Evolutionary conservation across 2,888 invertebrate genomes (phyloP).

Genomic region (Hecatera dysodea): DNA sequence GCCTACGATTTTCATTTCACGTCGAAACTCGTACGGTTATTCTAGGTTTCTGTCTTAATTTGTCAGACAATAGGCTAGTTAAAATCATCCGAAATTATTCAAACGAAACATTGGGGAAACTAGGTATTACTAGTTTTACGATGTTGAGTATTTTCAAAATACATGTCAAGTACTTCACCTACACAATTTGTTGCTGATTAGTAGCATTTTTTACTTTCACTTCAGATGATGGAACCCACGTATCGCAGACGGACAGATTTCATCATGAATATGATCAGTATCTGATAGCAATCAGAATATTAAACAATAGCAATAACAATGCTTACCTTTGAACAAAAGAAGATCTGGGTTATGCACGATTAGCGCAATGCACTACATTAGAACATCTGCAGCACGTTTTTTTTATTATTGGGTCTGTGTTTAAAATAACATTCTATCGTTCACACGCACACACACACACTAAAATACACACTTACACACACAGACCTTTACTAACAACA

Average conservation of each 20-base stretch:
- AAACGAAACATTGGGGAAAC: neutral
- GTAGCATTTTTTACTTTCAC: slow-evolving; percentile 31
- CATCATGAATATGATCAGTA: slow-evolving; percentile 47
- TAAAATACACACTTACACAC: too few relatives aligned
- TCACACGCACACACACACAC: too few relatives aligned
- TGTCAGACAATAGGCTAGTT: neutral
- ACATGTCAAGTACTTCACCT: slow-evolving; percentile 12
- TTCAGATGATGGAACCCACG: slow-evolving; percentile 21
- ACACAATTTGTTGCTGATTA: slow-evolving; percentile 20
- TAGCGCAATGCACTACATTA: slow-evolving; percentile 41
- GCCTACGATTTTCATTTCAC: too few relatives aligned
- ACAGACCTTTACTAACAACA: too few relatives aligned
- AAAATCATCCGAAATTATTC: neutral
- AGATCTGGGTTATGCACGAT: slow-evolving; percentile 40
- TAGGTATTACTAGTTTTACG: neutral
- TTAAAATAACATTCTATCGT: too few relatives aligned
- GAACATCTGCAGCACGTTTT: slow-evolving; percentile 13
- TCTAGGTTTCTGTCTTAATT: neutral
- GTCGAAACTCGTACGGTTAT: neutral
- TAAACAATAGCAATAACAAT: slow-evolving; percentile 53
- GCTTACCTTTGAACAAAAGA: slow-evolving; percentile 49
- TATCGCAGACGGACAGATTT: slow-evolving; percentile 35
- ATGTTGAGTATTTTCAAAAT: neutral
- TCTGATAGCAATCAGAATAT: slow-evolving; percentile 45
- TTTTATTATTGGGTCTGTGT: too few relatives aligned